Evolutionary conservation across 1,140 invertebrate genomes (phyloP), one percentile per base, ranked within the genome.

Genomic region (Aphaenogaster ashmeadi): DNA sequence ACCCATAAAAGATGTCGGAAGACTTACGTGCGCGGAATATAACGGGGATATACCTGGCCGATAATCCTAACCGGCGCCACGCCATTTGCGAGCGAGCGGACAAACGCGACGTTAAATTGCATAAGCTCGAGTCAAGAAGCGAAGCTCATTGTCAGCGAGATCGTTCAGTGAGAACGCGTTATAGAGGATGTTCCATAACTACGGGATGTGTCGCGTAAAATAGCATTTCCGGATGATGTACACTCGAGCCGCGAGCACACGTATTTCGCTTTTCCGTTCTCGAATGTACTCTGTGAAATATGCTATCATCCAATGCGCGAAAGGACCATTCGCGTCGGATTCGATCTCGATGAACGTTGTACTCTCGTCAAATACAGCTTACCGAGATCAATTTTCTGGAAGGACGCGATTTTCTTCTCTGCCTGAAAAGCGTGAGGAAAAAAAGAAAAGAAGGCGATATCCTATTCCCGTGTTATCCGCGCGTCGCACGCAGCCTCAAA

Each of bases 1-100:
- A 84, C 54, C 79, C 60, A 79, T 88, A 85, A 88, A 89, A 88
- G 66, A 85, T 60, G 56, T 54, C 60, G 54, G 38, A 75, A 60
- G 80, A 75, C 80, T 84, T 60, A 75, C 69, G 80, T 60, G 80
- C 41, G 54, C 3, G 54, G 80, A 74, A 75, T 84, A 74, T 50
- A 36, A 50, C 41, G 54, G 54, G 54, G 38, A 33, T 15, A 27
- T 62, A 60, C 47, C 54, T 62, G 6, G 69, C 27, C 41, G 80
- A 83, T 60, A 47, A 75, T 84, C 54, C 13, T 38, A 75, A 84
- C 69, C 80, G 80, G 80, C 80, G 80, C 54, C 79, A 11, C 8
- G 66, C 52, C 69, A 75, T 84, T 75, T 74, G 54, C 52, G 80
- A 74, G 54, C 80, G 41, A 11, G 33, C 78, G 38, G 21, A 18